Evolutionary conservation across 2,113 vertebrate genomes (phyloP).

Genomic region (Chinchilla lanigera): DNA sequence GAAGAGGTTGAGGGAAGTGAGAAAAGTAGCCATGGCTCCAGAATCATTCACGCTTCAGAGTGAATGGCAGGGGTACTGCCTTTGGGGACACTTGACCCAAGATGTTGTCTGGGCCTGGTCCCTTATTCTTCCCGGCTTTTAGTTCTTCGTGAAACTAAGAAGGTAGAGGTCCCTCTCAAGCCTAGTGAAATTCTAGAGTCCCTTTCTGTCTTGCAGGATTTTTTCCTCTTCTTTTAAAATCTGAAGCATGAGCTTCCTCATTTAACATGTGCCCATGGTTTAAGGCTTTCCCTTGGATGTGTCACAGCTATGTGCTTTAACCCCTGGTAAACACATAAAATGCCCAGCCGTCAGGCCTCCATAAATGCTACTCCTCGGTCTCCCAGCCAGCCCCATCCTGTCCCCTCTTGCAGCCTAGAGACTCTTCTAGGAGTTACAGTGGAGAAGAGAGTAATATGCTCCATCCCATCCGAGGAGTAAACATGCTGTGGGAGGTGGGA

Average conservation of each 20-base stretch:
- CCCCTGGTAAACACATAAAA: neutral
- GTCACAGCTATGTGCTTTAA: neutral
- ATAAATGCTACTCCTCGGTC: neutral
- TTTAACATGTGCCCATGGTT: neutral
- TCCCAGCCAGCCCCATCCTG: fast-evolving
- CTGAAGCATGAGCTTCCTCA: neutral
- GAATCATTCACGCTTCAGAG: fast-evolving
- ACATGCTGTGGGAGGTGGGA: neutral
- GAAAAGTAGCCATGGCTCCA: neutral
- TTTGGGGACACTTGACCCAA: fast-evolving
- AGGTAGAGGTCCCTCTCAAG: neutral
- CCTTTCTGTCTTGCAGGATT: neutral
- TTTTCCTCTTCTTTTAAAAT: neutral
- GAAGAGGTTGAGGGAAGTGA: conserved; percentile 39
- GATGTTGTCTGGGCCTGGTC: neutral
- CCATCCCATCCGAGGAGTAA: neutral
- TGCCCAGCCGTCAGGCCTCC: too few species aligned
- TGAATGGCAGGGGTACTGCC: neutral
- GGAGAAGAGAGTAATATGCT: neutral
- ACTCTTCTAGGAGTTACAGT: neutral
- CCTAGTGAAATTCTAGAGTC: neutral
- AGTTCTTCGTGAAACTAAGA: neutral
- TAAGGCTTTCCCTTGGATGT: neutral
- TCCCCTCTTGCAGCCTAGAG: neutral
- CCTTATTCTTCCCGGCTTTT: neutral